Conservation (phyloP, 2,797 vertebrate species). For the Halcyon leucocephala region DNA sequence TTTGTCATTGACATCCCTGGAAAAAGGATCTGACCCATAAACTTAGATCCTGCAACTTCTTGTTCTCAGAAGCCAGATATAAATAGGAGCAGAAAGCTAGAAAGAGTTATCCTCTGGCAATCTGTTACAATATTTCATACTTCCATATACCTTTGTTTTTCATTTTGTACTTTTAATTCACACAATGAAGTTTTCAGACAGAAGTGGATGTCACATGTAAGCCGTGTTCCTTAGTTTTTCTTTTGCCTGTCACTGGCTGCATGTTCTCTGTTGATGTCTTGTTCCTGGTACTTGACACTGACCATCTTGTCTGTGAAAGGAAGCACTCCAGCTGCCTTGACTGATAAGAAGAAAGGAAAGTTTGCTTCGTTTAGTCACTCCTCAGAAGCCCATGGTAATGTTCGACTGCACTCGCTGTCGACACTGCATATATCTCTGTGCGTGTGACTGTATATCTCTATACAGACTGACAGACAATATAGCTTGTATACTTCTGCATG, state of each 20-base stretch:
- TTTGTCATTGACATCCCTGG: neutral
- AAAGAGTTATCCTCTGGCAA: neutral
- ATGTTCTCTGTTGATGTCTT: constrained; percentile 81
- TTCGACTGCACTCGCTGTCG: constrained; percentile 55
- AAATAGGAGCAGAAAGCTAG: neutral
- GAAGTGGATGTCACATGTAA: constrained; percentile 61
- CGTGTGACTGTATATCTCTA: neutral
- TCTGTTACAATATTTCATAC: constrained; percentile 3
- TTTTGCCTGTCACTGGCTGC: constrained; percentile 77
- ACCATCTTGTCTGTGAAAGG: constrained; percentile 84
- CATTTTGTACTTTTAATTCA: constrained; percentile 52
- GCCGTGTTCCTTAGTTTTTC: constrained; percentile 76
- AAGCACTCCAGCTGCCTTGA: constrained; percentile 80
- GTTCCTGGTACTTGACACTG: constrained; percentile 80
- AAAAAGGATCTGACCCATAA: neutral
- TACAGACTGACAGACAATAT: neutral
- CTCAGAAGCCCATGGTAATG: constrained; percentile 84
- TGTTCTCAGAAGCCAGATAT: neutral
- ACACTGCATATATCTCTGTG: neutral
- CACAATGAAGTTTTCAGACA: constrained; percentile 46
- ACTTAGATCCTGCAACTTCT: neutral
- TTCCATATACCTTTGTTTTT: neutral
- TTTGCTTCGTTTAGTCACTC: constrained; percentile 87
- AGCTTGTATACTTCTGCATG: neutral
- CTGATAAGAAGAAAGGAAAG: constrained; percentile 86